These are phyloP conservation scores for Muricea muricata DNA, from an alignment of 92 coral and sea anemone species.

Conservation along the genomic window DNA sequence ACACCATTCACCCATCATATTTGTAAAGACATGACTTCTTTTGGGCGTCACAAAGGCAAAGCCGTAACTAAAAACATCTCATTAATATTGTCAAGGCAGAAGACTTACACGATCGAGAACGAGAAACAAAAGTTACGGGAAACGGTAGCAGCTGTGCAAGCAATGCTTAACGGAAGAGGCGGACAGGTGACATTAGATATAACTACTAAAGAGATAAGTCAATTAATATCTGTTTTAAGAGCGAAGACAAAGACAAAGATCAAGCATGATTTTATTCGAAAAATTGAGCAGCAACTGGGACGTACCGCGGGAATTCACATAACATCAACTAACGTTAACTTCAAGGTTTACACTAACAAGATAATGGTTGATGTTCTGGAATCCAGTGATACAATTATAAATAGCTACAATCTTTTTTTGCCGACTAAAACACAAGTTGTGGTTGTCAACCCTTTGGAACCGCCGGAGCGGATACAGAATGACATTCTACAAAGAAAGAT, in stretches of 20 bases:
- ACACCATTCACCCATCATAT: not conserved
- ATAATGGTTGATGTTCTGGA: not conserved
- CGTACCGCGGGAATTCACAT: not conserved
- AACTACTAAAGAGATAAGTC: not conserved
- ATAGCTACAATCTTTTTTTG: conserved; percentile 15
- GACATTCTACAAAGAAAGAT: not conserved
- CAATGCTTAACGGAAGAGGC: not conserved
- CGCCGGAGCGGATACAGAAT: not conserved
- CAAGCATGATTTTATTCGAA: too few relatives aligned
- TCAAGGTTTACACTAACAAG: not conserved
- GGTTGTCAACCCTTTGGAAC: not conserved
- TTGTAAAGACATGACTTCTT: not conserved
- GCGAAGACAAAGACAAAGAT: not conserved
- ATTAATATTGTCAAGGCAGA: not conserved
- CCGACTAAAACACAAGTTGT: conserved; percentile 36
- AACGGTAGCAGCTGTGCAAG: not conserved
- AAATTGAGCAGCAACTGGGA: not conserved
- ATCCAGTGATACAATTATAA: not conserved
- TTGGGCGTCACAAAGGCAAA: not conserved
- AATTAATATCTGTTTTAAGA: not conserved
- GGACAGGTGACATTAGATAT: not conserved
- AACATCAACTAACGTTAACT: not conserved
- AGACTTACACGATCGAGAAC: not conserved
- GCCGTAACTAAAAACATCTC: not conserved
- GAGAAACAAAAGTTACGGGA: not conserved